A percentile compares a stretch with the other conserved stretches of the same genome.
These are phyloP conservation scores for Aethina tumida DNA, from an alignment of 1,140 invertebrate genomes.

Conservation along the genomic window DNA sequence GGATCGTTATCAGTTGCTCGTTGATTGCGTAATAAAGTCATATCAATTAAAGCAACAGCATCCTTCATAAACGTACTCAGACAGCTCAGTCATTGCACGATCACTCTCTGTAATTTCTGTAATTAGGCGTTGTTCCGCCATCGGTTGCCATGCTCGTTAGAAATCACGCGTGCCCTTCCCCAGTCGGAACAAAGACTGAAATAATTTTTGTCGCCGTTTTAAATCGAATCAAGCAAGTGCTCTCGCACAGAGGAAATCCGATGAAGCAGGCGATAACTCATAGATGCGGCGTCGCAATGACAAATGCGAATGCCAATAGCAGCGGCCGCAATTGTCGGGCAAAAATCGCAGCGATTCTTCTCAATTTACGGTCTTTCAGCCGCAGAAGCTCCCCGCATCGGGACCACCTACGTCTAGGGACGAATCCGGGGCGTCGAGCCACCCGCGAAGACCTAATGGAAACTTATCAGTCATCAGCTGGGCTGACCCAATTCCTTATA, in stretches of 20 bases:
- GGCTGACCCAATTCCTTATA: neutral
- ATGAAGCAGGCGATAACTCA: slow-evolving; percentile 24
- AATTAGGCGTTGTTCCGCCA: too few relatives aligned
- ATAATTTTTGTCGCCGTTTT: too few relatives aligned
- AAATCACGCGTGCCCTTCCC: too few relatives aligned
- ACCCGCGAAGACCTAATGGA: slow-evolving; percentile 1
- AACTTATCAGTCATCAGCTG: slow-evolving; percentile 2
- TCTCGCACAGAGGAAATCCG: slow-evolving; percentile 6
- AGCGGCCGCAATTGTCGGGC: slow-evolving; percentile 22
- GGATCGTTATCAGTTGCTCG: too few relatives aligned
- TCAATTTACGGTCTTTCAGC: slow-evolving; percentile 19
- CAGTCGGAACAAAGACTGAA: too few relatives aligned
- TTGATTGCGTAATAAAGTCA: too few relatives aligned
- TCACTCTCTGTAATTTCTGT: too few relatives aligned
- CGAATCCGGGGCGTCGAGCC: slow-evolving; percentile 1
- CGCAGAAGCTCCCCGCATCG: neutral
- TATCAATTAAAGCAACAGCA: too few relatives aligned
- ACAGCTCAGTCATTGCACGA: too few relatives aligned
- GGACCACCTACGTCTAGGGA: neutral
- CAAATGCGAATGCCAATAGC: slow-evolving; percentile 29
- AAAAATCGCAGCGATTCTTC: slow-evolving; percentile 27
- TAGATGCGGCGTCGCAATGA: slow-evolving; percentile 26
- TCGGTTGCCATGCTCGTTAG: too few relatives aligned
- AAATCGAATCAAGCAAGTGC: slow-evolving; percentile 4
- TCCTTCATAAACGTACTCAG: too few relatives aligned